Percentiles rank a stretch among this genome's conserved stretches.
Conservation (phyloP, 2,797 vertebrate genomes). For the Rhodeus uyekii region DNA sequence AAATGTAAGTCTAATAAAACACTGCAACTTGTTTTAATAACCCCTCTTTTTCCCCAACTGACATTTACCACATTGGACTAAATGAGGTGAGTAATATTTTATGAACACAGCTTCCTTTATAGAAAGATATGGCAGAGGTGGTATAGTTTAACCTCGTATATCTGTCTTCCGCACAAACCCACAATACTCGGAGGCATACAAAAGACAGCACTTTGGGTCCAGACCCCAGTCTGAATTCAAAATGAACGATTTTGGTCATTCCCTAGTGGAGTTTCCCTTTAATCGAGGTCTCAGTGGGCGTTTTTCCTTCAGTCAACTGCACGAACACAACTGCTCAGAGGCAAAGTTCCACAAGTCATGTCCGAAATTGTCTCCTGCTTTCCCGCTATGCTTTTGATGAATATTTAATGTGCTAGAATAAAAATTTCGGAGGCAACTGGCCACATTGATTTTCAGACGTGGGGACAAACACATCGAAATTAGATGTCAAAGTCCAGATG, state of each 20-base stretch:
- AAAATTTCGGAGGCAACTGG: slow-evolving; percentile 51
- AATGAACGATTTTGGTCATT: slow-evolving; percentile 36
- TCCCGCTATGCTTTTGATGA: slow-evolving; percentile 53
- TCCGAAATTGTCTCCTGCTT: slow-evolving; percentile 43
- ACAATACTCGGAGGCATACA: slow-evolving; percentile 13
- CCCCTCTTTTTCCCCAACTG: slow-evolving; percentile 21
- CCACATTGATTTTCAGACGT: slow-evolving; percentile 55
- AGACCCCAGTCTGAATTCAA: slow-evolving; percentile 35
- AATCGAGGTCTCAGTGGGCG: slow-evolving; percentile 29
- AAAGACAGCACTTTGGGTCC: slow-evolving; percentile 20
- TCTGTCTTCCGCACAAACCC: slow-evolving; percentile 17
- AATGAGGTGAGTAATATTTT: slow-evolving; percentile 53
- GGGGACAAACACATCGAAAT: slow-evolving; percentile 49
- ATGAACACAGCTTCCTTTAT: slow-evolving; percentile 44
- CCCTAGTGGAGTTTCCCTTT: slow-evolving; percentile 34
- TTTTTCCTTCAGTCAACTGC: slow-evolving; percentile 47
- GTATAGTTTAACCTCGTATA: slow-evolving; percentile 44
- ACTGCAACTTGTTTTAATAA: slow-evolving; percentile 37
- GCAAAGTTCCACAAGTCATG: slow-evolving; percentile 47
- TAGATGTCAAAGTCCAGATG: slow-evolving; percentile 42
- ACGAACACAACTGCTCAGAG: slow-evolving; percentile 30
- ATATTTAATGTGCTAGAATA: slow-evolving; percentile 61
- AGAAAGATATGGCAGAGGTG: slow-evolving; percentile 43
- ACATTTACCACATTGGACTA: slow-evolving; percentile 48
- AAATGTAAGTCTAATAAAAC: slow-evolving; percentile 37